A percentile compares a stretch with the other conserved stretches of the same genome.
phyloP scores from a whole-genome alignment of 2,113 vertebrate species.

The Proteles cristata region DNA sequence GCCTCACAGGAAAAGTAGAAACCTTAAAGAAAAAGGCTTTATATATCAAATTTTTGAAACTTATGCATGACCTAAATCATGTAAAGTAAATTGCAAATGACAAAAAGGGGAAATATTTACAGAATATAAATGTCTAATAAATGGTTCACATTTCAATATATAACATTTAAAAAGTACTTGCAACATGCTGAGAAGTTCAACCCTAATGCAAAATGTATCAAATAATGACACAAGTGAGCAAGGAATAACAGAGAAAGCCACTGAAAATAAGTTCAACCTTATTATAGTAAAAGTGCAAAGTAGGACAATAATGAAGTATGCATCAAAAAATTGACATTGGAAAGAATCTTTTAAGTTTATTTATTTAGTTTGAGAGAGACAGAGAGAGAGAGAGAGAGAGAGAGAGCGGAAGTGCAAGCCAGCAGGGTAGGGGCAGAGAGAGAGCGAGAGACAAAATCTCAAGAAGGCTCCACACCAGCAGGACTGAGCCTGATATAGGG shows the following conservation, averaged over 20 bases:
- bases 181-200: slow-evolving; percentile 3
- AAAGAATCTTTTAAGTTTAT: background rate
- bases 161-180: background rate
- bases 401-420: no score
- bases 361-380: no score
- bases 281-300: background rate
- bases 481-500: no score
- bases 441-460: no score
- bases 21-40: slow-evolving; percentile 34
- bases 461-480: no score
- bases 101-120: slow-evolving; percentile 43
- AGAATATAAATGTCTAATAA: slow-evolving; percentile 5
- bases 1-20: slow-evolving; percentile 5
- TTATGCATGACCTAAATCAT: background rate
- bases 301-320: background rate
- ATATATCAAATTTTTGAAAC: slow-evolving; percentile 36
- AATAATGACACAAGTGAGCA: background rate
- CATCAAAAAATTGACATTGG: background rate
- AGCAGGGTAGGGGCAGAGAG: no score
- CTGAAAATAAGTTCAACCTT: background rate
- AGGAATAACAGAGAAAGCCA: background rate
- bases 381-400: no score
- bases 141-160: slow-evolving; percentile 23
- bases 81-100: slow-evolving; percentile 50
- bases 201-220: slow-evolving; percentile 1